Conservation (phyloP, 2,113 vertebrate species). For the Charina bottae region DNA sequence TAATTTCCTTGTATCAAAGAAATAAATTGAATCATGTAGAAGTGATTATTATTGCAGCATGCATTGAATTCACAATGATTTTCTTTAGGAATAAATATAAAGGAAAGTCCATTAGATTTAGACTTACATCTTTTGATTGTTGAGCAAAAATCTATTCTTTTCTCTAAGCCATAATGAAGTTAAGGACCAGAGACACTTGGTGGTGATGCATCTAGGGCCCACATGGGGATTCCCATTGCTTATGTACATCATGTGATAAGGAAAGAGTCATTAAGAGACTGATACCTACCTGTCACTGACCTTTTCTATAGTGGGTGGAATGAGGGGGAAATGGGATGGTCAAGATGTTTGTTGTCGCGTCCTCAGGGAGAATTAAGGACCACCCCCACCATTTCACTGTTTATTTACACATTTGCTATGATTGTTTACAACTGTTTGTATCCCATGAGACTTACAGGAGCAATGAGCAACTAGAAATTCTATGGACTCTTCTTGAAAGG, state of each 20-base stretch:
- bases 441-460: too few relatives aligned
- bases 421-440: too few relatives aligned
- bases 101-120: not conserved
- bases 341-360: too few relatives aligned
- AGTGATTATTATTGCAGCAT: not conserved
- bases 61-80: not conserved
- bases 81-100: not conserved
- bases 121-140: not conserved
- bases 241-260: too few relatives aligned
- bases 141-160: not conserved
- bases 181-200: not conserved
- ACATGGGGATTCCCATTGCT: not conserved
- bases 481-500: too few relatives aligned
- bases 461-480: too few relatives aligned
- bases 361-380: too few relatives aligned
- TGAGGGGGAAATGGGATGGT: too few relatives aligned
- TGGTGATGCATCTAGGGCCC: not conserved
- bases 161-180: not conserved
- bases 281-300: not conserved
- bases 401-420: too few relatives aligned
- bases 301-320: too few relatives aligned
- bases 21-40: slow-evolving; percentile 9
- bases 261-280: not conserved
- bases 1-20: not conserved
- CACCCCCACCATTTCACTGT: too few relatives aligned